phyloP scores from a whole-genome alignment of 1,140 invertebrate genomes.

The Drosophila nigromelanica region DNA sequence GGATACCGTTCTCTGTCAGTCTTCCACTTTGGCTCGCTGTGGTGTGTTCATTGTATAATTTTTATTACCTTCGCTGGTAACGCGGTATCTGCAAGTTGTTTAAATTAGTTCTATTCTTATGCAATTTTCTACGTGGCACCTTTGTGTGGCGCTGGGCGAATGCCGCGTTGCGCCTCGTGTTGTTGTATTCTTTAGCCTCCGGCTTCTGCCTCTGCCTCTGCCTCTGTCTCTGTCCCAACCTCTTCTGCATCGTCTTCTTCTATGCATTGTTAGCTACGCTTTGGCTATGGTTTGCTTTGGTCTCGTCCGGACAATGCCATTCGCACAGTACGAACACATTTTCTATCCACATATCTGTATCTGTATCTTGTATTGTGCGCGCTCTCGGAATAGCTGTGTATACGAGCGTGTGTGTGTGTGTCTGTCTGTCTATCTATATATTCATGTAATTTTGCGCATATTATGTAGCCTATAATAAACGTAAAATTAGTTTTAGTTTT shows the following conservation, averaged over 20 bases:
- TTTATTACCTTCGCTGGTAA: constrained; percentile 57
- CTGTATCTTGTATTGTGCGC: constrained; percentile 25
- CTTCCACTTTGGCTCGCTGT: neutral
- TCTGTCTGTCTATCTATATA: constrained; percentile 20
- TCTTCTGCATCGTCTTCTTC: constrained; percentile 14
- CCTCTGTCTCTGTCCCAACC: neutral
- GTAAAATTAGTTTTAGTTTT: constrained; percentile 66
- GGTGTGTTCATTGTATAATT: constrained; percentile 58
- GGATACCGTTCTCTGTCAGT: neutral
- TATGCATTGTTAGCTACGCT: constrained; percentile 40
- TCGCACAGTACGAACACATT: constrained; percentile 35
- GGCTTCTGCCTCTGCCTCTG: neutral
- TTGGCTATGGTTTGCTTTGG: constrained; percentile 21
- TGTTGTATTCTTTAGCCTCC: constrained; percentile 26
- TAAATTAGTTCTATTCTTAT: constrained; percentile 80
- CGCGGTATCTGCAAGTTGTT: constrained; percentile 72
- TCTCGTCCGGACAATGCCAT: constrained; percentile 59
- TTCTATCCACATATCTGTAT: constrained; percentile 43
- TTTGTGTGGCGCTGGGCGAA: constrained; percentile 53
- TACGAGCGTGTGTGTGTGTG: neutral
- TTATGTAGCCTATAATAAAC: constrained; percentile 57
- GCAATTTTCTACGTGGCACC: constrained; percentile 79
- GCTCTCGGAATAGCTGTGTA: constrained; percentile 34
- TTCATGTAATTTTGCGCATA: constrained; percentile 65
- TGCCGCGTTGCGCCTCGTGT: constrained; percentile 19